These are phyloP conservation scores for Chondrilla cf. caribensis DNA, from an alignment of 37 sponge, comb jelly and placozoan species.

Conservation along the genomic window DNA sequence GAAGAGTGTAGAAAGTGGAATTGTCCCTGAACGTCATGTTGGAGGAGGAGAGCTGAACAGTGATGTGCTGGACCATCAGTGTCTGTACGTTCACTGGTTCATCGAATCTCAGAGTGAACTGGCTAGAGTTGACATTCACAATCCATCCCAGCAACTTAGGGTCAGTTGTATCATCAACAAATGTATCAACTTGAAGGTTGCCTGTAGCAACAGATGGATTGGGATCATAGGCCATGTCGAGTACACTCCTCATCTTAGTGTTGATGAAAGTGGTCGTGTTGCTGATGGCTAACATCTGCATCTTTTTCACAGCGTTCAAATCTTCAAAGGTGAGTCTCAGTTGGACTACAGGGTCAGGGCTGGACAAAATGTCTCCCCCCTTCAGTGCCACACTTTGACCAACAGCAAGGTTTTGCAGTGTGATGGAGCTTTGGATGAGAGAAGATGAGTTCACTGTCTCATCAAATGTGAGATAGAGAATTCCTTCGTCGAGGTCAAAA, in stretches of 20 bases:
- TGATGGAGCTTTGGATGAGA: conserved; percentile 42
- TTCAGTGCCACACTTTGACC: conserved; percentile 12
- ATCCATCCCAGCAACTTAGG: conserved; percentile 50
- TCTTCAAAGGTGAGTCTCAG: conserved; percentile 49
- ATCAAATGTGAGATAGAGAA: conserved; percentile 71
- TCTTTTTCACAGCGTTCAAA: conserved; percentile 65
- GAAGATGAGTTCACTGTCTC: conserved; percentile 81
- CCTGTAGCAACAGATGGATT: conserved; percentile 39
- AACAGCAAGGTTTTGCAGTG: conserved; percentile 42
- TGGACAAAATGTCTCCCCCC: conserved; percentile 31
- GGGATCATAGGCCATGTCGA: conserved; percentile 56
- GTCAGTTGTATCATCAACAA: conserved; percentile 64
- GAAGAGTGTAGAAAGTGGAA: conserved; percentile 53
- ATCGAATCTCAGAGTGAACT: conserved; percentile 76
- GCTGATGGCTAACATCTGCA: conserved; percentile 47
- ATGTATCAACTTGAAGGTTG: conserved; percentile 22
- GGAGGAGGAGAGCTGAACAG: conserved; percentile 63
- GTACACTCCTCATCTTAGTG: conserved; percentile 39
- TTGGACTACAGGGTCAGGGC: conserved; percentile 55
- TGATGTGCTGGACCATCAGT: conserved; percentile 44
- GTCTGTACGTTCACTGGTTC: conserved; percentile 80
- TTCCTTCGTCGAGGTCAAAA: conserved; percentile 80
- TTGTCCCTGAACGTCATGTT: conserved; percentile 22
- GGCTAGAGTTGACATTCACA: conserved; percentile 65
- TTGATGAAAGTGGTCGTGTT: conserved; percentile 48